Base-by-base conservation (phyloP, 2,888 invertebrate genomes). In the Chrysodeixis includens region DNA sequence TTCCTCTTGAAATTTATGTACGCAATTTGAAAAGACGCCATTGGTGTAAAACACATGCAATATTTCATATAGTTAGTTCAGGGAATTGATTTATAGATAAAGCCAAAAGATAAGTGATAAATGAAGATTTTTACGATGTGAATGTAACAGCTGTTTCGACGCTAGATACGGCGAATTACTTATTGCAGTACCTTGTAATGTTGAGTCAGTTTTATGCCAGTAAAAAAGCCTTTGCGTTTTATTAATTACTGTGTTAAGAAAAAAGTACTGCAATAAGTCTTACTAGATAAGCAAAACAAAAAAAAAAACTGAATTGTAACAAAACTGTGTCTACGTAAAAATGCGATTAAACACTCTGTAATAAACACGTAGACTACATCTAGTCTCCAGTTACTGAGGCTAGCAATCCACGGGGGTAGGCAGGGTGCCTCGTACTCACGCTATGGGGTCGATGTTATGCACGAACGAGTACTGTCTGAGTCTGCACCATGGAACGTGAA, bases 391-490 rank as follows among this genome's bases (percentile, higher is more conserved):
- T 52, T 20, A 58, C n/a, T 54, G 56, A 56, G 68, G 59, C 84
- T 85, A 82, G 85, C 86, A 81, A 79, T 76, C 66, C 62, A 68
- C 58, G 53, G 54, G 61, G 73, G 56, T 70, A 67, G 70, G 64
- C 66, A 76, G 62, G 40, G 66, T 75, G 69, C 67, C 71, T 65
- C 61, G 73, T 93, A 95, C 94, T 95, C 89, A 95, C 94, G 89
- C 86, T 81, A 82, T 84, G 65, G 93, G 92, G 81, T 93, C 93
- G 88, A 93, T 83, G 91, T 94, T 94, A 92, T 94, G 94, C 87
- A 92, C 94, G 92, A 94, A 95, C 83, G 95, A 95, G 86, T 88
- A 94, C 79, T 85, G 87, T 84, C 94, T 67, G 57, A 60, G 51
- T 76, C 62, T 92, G 93, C 92, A 88, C 89, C 92, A 92, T 92